Evolutionary conservation across 2,797 vertebrate species (phyloP), one percentile per base, ranked within the genome.

Genomic region (Decapterus maruadsi): DNA sequence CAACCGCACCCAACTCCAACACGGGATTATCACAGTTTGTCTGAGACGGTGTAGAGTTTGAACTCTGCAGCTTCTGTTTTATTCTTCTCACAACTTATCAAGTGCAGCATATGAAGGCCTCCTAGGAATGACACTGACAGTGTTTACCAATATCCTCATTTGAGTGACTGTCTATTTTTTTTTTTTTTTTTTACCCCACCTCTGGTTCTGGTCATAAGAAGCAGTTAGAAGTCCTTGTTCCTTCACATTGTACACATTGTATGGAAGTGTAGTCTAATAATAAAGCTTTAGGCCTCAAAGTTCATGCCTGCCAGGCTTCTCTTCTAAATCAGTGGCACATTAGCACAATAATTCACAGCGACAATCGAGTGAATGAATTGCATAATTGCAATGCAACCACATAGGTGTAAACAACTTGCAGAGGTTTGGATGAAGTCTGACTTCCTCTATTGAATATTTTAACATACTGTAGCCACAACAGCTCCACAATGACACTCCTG

Each of bases 361-460:
- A 31, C 1, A 20, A 54, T 34, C 1, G 57, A 51, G 8, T 22
- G 2, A 72, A 26, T 59, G 48, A 59, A 45, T 51, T 26, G 11
- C 17, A 62, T n/a, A 34, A 67, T 31, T 17, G 56, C 31, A 4
- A 12, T 65, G 19, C 57, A 20, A 65, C 26, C 34, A 40, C 42
- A 42, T 34, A 54, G 57, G 62, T 48, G 40, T 63, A 31, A 72
- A 55, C 29, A 70, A 61, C 16, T n/a, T 17, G 22, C 46, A 53
- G 26, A 40, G 12, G 4, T 19, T 54, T 14, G 4, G 40, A 38
- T 46, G 38, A 13, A 34, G 31, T 11, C 6, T n/a, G n/a, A n/a
- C n/a, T n/a, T n/a, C n/a, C n/a, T n/a, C n/a, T n/a, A 26, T 1
- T 26, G 26, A 26, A 26, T 45, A 8, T 3, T 48, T 72, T 66